Percentiles rank a stretch among this genome's conserved stretches.
Conservation (phyloP, 2,113 vertebrate genomes). For the Oncorhynchus keta region DNA sequence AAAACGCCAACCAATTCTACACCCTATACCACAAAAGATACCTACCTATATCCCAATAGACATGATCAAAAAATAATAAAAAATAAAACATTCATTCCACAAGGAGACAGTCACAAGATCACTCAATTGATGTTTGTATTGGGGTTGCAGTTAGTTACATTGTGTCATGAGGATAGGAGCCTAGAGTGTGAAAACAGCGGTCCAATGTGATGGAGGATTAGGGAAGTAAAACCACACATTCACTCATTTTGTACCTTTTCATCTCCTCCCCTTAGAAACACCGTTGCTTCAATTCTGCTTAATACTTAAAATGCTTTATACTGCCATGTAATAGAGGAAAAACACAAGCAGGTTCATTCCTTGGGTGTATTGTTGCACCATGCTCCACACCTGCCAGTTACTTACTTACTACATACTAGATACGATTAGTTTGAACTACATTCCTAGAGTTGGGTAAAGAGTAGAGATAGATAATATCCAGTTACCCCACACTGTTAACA, state of each 20-base stretch:
- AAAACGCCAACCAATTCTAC: slow-evolving; percentile 32
- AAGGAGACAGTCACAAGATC: slow-evolving; percentile 57
- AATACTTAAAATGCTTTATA: slow-evolving; percentile 75
- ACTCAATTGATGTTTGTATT: slow-evolving; percentile 72
- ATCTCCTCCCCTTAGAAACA: slow-evolving; percentile 66
- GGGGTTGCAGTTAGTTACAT: slow-evolving; percentile 69
- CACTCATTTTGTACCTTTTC: slow-evolving; percentile 59
- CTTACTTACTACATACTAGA: slow-evolving; percentile 47
- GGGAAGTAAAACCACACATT: slow-evolving; percentile 51
- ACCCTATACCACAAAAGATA: slow-evolving; percentile 47
- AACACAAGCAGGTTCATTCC: slow-evolving; percentile 77
- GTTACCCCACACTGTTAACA: slow-evolving; percentile 58
- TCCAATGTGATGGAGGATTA: slow-evolving; percentile 38
- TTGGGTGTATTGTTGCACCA: slow-evolving; percentile 67
- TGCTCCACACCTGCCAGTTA: slow-evolving; percentile 68
- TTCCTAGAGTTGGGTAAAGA: slow-evolving; percentile 68
- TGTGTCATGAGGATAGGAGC: slow-evolving; percentile 53
- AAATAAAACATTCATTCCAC: slow-evolving; percentile 48
- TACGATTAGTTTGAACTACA: slow-evolving; percentile 65
- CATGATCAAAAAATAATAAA: slow-evolving; percentile 58
- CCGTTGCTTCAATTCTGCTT: slow-evolving; percentile 70
- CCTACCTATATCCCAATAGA: slow-evolving; percentile 46
- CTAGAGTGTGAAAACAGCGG: slow-evolving; percentile 16
- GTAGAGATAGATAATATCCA: slow-evolving; percentile 65
- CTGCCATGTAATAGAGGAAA: slow-evolving; percentile 73